Base-by-base conservation (phyloP, 2,888 invertebrate species). In the Orchestes rusci region DNA sequence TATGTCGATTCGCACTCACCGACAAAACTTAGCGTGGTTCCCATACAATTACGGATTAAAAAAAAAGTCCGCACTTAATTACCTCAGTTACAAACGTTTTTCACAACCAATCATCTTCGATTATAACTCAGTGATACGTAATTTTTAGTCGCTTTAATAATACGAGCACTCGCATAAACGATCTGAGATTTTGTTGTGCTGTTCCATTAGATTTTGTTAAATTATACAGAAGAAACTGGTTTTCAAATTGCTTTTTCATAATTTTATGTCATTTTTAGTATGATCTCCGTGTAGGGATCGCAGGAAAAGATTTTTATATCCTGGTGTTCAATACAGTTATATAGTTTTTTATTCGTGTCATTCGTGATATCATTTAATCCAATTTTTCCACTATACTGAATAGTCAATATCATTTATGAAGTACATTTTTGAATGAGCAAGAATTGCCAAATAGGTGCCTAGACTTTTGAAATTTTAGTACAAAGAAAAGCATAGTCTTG, bases 1-100 rank as follows among this genome's bases (percentile, higher is more conserved):
- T 58, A 57, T 56, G 57, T 57, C 56, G 56, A 57, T 51, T 58
- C 52, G 57, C 58, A 55, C 53, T 53, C 54, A 52, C 57, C 53
- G 53, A 57, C 55, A 54, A 52, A 57, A 54, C 53, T 49, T 51
- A 48, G 52, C 48, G 43, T 47, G 54, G 56, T 56, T 58, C 55
- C 54, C 58, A 57, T 59, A 59, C 56, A 56, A 56, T 56, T 54
- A 58, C 51, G 55, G 51, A 53, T 57, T 57, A 55, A 53, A 55
- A 52, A 58, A 55, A 56, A 57, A 58, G 53, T 53, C 52, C 49
- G 50, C 43, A 51, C 42, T 47, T 57, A 57, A 58, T 58, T 55
- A 51, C 53, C 45, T 53, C 53, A 54, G 57, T 57, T 57, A 57
- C 55, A 57, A 54, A 53, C 54, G 53, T 56, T 57, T 53, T 50